Evolutionary conservation across 2,113 vertebrate species (phyloP), one percentile per base, ranked within the genome.

Genomic region (Calidris pygmaea): DNA sequence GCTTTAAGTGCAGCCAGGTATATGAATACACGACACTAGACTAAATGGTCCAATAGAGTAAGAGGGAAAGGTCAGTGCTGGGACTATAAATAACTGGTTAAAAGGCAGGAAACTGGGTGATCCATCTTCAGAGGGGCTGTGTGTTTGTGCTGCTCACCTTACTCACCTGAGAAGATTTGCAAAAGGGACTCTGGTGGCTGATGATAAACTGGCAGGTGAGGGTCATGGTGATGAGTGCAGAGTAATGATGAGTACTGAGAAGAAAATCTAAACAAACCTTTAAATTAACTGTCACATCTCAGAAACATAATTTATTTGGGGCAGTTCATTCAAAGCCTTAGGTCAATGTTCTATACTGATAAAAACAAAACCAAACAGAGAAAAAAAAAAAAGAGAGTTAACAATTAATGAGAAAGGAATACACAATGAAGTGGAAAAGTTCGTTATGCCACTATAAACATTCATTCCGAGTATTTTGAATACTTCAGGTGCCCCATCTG

Each of bases 401-500:
- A 78, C 26, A 74, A 89, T 86, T 95, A 86, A 90, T 90, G 47
- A 89, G 56, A 87, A 83, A 79, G 52, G 70, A 89, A 92, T 65
- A 23, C 39, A 56, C 29, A 87, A 78, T 58, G 17, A 95, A 75
- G 65, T 66, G 43, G 70, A 70, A 90, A 90, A 93, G 3, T 48
- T 79, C 62, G 63, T 65, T 79, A 34, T 72, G 35, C 27, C 79
- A 50, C 45, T 68, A 19, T 50, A 92, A 92, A 50, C 45, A 55
- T 89, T 77, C 6, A 45, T 67, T 90, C 50, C 73, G 41, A 90
- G 19, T 59, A 26, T 62, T 92, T 80, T 82, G 35, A 90, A 80
- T 37, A 48, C 14, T 4, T 5, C 19, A 62, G 3, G 12, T 55
- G 63, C 19, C 6, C 10, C 32, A 30, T 45, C 41, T 83, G 63